Conservation (phyloP, 2,888 invertebrate species). For the Spodoptera picta region DNA sequence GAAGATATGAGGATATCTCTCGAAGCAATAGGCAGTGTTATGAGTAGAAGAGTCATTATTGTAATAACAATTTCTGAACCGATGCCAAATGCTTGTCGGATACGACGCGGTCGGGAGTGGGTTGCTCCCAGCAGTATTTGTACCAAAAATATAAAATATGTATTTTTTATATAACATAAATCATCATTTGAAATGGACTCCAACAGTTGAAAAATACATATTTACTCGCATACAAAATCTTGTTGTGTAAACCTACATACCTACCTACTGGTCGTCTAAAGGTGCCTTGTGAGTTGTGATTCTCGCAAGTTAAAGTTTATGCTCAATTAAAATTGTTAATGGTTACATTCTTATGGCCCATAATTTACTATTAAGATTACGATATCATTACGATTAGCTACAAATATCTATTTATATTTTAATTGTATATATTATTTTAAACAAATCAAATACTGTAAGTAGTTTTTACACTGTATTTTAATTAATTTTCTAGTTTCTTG, state of each 20-base stretch:
- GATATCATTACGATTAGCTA: slow-evolving; percentile 1
- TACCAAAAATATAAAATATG: slow-evolving; percentile 75
- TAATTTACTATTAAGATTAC: not conserved
- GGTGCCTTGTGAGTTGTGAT: no score
- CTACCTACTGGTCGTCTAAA: no score
- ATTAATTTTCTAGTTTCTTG: no score
- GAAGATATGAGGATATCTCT: slow-evolving; percentile 77
- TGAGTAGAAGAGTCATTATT: slow-evolving; percentile 82
- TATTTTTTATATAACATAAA: slow-evolving; percentile 68
- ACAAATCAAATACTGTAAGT: no score
- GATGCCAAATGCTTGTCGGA: slow-evolving; percentile 81
- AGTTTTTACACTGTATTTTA: no score
- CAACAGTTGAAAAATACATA: slow-evolving; percentile 6
- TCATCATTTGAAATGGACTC: slow-evolving; percentile 62
- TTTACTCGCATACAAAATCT: not conserved
- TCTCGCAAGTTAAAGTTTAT: no score
- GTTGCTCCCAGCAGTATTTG: slow-evolving; percentile 70
- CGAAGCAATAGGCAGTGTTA: slow-evolving; percentile 76
- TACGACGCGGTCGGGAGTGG: slow-evolving; percentile 69
- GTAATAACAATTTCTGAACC: slow-evolving; percentile 83
- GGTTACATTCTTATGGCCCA: no score
- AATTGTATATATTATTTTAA: no score
- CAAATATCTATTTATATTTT: slow-evolving; percentile 12
- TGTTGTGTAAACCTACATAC: no score
- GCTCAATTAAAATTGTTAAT: no score